Conservation (phyloP, 2,113 vertebrate species). For the Candoia aspera region DNA sequence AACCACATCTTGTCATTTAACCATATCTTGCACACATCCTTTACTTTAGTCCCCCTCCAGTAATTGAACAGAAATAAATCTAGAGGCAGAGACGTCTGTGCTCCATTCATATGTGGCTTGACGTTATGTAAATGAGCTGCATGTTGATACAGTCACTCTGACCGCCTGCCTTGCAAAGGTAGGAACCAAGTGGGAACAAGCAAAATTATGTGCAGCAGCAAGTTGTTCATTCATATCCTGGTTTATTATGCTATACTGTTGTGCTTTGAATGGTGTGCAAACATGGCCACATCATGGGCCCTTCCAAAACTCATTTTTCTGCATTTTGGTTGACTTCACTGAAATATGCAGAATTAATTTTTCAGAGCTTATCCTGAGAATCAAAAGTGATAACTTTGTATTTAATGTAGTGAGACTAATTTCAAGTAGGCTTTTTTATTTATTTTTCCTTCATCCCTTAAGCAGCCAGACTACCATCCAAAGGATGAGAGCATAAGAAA, state of each 20-base stretch:
- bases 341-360: neutral
- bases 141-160: neutral
- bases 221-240: neutral
- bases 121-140: neutral
- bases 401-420: neutral
- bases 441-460: neutral
- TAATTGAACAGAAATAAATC: neutral
- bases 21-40: neutral
- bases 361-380: neutral
- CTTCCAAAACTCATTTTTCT: neutral
- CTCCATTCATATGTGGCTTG: neutral
- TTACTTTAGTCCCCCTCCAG: neutral
- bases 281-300: neutral
- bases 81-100: neutral
- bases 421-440: neutral
- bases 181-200: neutral
- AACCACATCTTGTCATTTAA: neutral
- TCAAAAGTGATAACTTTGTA: neutral
- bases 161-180: neutral
- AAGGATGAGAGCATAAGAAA: neutral
- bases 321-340: neutral
- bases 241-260: neutral
- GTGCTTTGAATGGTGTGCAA: neutral
- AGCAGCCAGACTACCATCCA: neutral
- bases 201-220: neutral